Evolutionary conservation across 2,113 vertebrate genomes (phyloP).

Genomic region (Pteronura brasiliensis): DNA sequence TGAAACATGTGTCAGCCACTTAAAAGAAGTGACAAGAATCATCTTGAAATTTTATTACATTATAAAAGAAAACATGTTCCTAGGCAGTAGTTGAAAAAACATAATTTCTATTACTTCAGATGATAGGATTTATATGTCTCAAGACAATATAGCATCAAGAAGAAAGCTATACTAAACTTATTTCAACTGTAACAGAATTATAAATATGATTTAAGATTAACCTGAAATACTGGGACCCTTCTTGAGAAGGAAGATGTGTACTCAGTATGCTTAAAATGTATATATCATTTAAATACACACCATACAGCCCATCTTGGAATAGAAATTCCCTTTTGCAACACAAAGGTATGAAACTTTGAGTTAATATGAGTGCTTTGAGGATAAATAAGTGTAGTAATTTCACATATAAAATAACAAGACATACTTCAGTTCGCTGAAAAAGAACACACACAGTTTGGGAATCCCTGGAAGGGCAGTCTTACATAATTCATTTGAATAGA

Average conservation of each 20-base stretch:
- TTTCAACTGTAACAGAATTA: not conserved
- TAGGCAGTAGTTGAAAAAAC: constrained; percentile 13
- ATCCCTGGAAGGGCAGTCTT: not conserved
- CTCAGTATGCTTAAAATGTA: not conserved
- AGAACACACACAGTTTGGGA: not conserved
- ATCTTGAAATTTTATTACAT: constrained; percentile 38
- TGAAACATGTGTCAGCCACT: not conserved
- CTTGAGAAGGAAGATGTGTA: not conserved
- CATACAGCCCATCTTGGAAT: not conserved
- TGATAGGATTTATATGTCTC: not conserved
- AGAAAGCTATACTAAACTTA: not conserved
- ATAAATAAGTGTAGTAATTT: constrained; percentile 40
- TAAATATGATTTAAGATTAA: constrained; percentile 42
- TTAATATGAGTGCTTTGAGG: not conserved
- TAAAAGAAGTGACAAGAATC: not conserved
- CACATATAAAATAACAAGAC: constrained; percentile 17
- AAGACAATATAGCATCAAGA: not conserved
- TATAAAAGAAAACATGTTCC: constrained; percentile 39
- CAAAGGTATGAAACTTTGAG: not conserved
- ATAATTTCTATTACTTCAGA: constrained; percentile 22
- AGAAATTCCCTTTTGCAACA: constrained; percentile 7
- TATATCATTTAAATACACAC: not conserved
- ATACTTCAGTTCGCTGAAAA: not conserved
- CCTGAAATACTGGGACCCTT: not conserved
- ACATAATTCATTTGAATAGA: constrained; percentile 19